Base-by-base conservation (phyloP, 2,797 vertebrate species). In the Sebastes vulpes region DNA sequence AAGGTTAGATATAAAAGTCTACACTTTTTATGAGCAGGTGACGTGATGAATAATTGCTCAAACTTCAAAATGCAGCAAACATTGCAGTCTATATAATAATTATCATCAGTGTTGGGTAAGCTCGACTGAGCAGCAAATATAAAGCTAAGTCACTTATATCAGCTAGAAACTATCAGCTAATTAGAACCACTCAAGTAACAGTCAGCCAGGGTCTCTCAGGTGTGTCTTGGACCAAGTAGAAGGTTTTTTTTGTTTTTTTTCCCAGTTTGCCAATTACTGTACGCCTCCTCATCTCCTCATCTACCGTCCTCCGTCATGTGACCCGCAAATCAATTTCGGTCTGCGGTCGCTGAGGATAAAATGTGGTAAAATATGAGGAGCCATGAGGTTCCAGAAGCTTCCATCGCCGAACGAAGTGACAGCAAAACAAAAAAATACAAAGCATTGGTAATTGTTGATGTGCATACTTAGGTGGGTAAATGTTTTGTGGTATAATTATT, bases 161-260 rank as follows among this genome's bases (percentile, higher is more conserved):
- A 70, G 59, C 58, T 68, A 74, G 65, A 77, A 72, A 82, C 73
- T 75, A 78, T 69, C 71, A 75, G 71, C 82, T 85, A 86, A 92
- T 90, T 87, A 84, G 64, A 81, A 79, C 25, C 76, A 81, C 83
- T 87, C 77, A 72, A 81, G 79, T 77, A 68, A 81, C 68, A 82
- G 80, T 82, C 84, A 86, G 73, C 57, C 61, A 18, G 18, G 65
- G 65, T 79, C 66, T 83, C 52, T 81, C 79, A 84, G 79, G 83
- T 92, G 77, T 72, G 53, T 73, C 64, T 42, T 35, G 29, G 77
- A 61, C 67, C 74, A 42, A 69, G 72, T 65, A 32, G 31, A 60
- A 48, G 4, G 5, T 78, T 77, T 35, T 54, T 31, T 21, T 38
- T 14, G 23, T 25, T 35, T 76, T 74, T 29, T 31, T 35, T 67